Evolutionary conservation across 2,113 vertebrate genomes (phyloP).

Genomic region (Alligator sinensis): DNA sequence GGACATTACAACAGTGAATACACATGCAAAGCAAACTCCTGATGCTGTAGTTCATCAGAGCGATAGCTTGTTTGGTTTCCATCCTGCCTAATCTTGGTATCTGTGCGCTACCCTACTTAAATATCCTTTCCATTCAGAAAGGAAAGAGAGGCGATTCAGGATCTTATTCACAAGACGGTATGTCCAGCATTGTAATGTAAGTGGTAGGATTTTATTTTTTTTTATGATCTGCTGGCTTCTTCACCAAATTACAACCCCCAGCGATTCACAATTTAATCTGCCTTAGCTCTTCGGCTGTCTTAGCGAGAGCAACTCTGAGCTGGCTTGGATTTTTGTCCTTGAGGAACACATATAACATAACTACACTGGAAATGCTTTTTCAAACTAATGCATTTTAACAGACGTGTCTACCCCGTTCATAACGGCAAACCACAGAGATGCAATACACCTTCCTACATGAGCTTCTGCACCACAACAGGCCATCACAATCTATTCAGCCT

Average conservation of each 20-base stretch:
- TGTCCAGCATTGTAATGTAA: no score
- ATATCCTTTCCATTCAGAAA: background rate
- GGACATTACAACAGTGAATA: background rate
- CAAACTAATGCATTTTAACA: slow-evolving; percentile 32
- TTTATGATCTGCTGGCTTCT: background rate
- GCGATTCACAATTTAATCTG: background rate
- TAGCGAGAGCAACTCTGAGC: background rate
- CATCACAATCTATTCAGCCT: background rate
- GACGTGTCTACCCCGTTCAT: background rate
- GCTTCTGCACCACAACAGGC: rapidly evolving
- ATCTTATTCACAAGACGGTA: background rate
- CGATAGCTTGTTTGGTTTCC: background rate
- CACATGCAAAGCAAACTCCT: background rate
- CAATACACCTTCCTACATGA: background rate
- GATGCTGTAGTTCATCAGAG: background rate
- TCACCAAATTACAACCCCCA: rapidly evolving
- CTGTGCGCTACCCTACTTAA: background rate
- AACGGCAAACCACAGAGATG: background rate
- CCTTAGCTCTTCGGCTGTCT: background rate
- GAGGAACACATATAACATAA: background rate
- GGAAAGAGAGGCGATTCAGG: background rate
- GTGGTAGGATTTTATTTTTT: background rate
- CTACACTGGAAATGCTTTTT: slow-evolving; percentile 35
- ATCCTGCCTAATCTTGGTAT: background rate
- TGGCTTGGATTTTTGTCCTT: slow-evolving; percentile 7